Conservation (phyloP, 2,113 vertebrate genomes). For the Theristicus caerulescens region DNA sequence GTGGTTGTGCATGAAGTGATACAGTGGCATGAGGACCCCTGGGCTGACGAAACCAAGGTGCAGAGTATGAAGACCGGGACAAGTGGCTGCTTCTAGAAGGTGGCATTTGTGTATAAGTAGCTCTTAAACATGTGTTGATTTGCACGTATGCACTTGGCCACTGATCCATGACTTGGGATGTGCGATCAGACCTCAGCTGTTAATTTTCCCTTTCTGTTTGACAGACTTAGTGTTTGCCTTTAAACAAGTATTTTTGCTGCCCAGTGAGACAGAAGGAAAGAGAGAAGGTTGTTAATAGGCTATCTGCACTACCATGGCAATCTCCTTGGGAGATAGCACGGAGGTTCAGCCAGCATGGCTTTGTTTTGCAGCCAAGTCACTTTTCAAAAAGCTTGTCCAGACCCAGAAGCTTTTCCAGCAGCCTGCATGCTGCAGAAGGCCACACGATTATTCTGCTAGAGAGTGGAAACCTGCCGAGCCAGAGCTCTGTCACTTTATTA, state of each 20-base stretch:
- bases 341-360: neutral
- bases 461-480: neutral
- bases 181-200: neutral
- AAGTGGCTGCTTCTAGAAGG: neutral
- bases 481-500: constrained; percentile 32
- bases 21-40: neutral
- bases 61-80: neutral
- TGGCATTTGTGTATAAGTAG: neutral
- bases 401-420: neutral
- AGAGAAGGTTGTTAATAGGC: neutral
- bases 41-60: neutral
- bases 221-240: neutral
- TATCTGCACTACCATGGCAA: neutral
- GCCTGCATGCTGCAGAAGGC: neutral
- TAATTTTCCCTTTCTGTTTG: neutral
- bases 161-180: neutral
- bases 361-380: neutral
- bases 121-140: neutral
- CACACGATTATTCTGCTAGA: constrained; percentile 9
- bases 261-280: neutral
- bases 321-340: neutral
- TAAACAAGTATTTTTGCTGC: neutral
- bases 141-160: neutral
- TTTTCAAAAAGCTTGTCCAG: neutral
- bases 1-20: fast-evolving